phyloP scores from a whole-genome alignment of 2,113 vertebrate species.

The Scomber colias region DNA sequence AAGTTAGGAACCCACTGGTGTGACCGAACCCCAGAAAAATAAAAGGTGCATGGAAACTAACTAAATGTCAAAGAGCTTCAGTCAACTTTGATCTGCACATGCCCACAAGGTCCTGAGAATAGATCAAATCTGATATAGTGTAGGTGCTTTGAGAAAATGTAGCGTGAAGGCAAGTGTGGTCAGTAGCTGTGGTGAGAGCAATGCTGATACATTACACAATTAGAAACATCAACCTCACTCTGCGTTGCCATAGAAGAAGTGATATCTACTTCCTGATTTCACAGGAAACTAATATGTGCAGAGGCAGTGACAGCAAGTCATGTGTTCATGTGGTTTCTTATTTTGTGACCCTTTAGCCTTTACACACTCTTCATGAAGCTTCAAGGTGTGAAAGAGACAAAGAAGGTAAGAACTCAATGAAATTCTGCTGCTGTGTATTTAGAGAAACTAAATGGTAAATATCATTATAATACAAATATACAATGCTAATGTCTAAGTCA shows the following conservation, averaged over 20 bases:
- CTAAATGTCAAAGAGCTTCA: too few species aligned
- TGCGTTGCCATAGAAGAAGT: not conserved
- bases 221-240: not conserved
- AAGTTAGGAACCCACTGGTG: not conserved
- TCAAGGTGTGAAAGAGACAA: not conserved
- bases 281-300: constrained; percentile 33
- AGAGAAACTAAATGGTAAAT: not conserved
- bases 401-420: constrained; percentile 60
- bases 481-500: too few species aligned
- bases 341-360: not conserved
- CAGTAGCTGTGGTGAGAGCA: not conserved
- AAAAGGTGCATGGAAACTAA: not conserved
- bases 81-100: not conserved
- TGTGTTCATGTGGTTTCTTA: not conserved
- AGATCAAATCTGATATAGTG: not conserved
- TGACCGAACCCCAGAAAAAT: not conserved
- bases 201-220: not conserved
- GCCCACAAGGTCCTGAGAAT: too few species aligned
- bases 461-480: not conserved
- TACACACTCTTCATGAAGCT: not conserved
- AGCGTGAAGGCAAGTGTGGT: not conserved
- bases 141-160: not conserved
- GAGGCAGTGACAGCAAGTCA: constrained; percentile 8
- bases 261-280: constrained; percentile 56
- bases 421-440: too few species aligned